phyloP scores from a whole-genome alignment of 2,888 invertebrate genomes.

The Euproctis similis region DNA sequence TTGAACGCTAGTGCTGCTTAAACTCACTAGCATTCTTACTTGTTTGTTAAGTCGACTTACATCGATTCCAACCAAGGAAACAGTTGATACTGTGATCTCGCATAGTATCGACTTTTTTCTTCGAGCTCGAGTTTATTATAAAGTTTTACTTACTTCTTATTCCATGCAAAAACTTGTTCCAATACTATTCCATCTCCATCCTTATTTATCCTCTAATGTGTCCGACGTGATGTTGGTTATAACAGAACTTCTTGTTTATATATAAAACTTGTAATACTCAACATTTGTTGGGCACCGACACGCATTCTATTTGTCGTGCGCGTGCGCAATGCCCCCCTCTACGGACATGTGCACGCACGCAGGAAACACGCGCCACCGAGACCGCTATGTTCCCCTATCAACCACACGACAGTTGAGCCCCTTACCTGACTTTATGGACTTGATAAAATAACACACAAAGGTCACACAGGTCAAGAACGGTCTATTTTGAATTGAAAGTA shows the following conservation, averaged over 20 bases:
- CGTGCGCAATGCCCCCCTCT: conserved; percentile 40
- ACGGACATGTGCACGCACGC: conserved; percentile 35
- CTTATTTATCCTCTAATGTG: too few species aligned
- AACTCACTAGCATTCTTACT: too few species aligned
- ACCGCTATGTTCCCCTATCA: conserved; percentile 23
- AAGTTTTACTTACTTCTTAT: too few species aligned
- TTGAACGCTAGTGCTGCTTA: too few species aligned
- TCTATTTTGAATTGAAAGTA: conserved; percentile 19
- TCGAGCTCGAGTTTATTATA: too few species aligned
- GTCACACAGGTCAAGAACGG: conserved; percentile 43
- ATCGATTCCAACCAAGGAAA: too few species aligned
- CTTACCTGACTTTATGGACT: conserved; percentile 39
- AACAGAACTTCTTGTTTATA: conserved; percentile 18
- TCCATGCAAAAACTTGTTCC: not conserved
- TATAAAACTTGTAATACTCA: conserved; percentile 11
- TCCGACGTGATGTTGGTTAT: conserved; percentile 18
- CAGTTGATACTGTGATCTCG: too few species aligned
- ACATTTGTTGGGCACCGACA: too few species aligned
- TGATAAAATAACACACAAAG: conserved; percentile 43
- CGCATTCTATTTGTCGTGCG: conserved; percentile 51
- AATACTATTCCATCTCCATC: too few species aligned
- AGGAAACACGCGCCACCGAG: conserved; percentile 58
- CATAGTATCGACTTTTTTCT: too few species aligned
- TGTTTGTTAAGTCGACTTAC: too few species aligned
- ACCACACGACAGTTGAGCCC: conserved; percentile 24